These are phyloP conservation scores for Aproaerema taeniolella DNA, from an alignment of 2,888 invertebrate genomes.

Conservation along the genomic window DNA sequence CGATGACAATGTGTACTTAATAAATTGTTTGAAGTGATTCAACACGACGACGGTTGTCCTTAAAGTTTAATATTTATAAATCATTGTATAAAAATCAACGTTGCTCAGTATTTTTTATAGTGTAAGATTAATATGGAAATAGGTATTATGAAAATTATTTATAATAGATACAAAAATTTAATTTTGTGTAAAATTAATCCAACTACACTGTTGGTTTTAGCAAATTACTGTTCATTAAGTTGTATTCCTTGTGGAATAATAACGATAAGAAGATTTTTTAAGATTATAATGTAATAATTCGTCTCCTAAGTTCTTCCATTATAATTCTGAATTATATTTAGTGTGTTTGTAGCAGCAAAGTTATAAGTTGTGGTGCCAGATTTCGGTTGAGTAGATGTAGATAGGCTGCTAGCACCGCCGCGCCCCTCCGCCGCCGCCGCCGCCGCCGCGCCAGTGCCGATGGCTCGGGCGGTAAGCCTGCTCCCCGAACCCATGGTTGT, in stretches of 20 bases:
- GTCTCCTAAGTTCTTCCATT: slow-evolving; percentile 50
- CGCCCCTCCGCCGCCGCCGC: background rate
- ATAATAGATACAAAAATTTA: slow-evolving; percentile 48
- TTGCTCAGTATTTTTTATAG: slow-evolving; percentile 76
- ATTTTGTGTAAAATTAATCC: slow-evolving; percentile 45
- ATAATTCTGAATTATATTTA: slow-evolving; percentile 1
- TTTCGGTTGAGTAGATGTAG: slow-evolving; percentile 36
- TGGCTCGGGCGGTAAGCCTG: slow-evolving; percentile 2
- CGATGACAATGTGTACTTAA: slow-evolving; percentile 39
- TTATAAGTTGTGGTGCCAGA: slow-evolving; percentile 46
- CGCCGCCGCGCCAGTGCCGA: background rate
- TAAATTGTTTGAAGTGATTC: slow-evolving; percentile 43
- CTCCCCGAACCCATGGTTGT: slow-evolving; percentile 20
- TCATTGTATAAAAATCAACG: slow-evolving; percentile 59
- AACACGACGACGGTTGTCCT: slow-evolving; percentile 41
- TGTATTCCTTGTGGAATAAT: background rate
- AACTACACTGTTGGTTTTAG: slow-evolving; percentile 32
- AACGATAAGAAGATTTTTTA: slow-evolving; percentile 1
- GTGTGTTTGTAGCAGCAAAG: slow-evolving; percentile 1
- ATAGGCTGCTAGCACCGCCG: slow-evolving; percentile 29
- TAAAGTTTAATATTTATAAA: slow-evolving; percentile 37
- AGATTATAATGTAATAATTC: slow-evolving; percentile 17
- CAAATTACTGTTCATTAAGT: slow-evolving; percentile 33
- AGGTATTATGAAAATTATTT: slow-evolving; percentile 61
- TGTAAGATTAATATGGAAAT: slow-evolving; percentile 59